Evolutionary conservation across 2,888 invertebrate genomes (phyloP), one percentile per base, ranked within the genome.

Genomic region (Acanthosepion esculentum): DNA sequence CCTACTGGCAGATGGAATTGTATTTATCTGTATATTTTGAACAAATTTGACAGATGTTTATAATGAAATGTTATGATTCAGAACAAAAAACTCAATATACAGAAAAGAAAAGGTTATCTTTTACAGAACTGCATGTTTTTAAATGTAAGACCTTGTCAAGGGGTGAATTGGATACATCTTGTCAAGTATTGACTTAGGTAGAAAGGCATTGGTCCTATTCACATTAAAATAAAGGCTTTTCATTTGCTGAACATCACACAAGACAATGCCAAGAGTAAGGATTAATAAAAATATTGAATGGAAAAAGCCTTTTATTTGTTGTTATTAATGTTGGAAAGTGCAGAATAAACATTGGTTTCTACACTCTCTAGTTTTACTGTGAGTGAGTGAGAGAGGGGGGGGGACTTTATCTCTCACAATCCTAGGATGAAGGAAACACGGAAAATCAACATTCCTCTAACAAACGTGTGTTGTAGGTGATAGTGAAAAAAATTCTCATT

Each of bases 271-370:
- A 4, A 12, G n/a, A 78, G 12, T 15, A 78, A 78, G 15, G 78
- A 78, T 78, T n/a, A 78, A 78, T 78, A 78, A 78, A 78, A n/a
- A 78, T 78, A 78, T 78, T 78, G 78, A 78, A 33, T 78, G 78
- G 78, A 55, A 78, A n/a, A 78, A 78, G 3, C 10, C 5, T 78
- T n/a, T 78, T 8, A 33, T 15, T 78, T 78, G n/a, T 78, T n/a
- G n/a, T 78, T 78, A n/a, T 78, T 78, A n/a, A 33, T 78, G 33
- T 78, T 50, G 50, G 50, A 50, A 50, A 50, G 15, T 12, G 15
- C 50, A 50, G 15, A 50, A 50, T 8, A 50, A 50, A 50, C 41
- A 41, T 41, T 41, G 41, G 41, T 41, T 41, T 41, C 41, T 41
- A 41, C 41, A 2, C 41, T 41, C 41, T 41, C 41, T 41, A 41